phyloP scores from a whole-genome alignment of 2,113 vertebrate genomes.

The Tragelaphus imberbis region DNA sequence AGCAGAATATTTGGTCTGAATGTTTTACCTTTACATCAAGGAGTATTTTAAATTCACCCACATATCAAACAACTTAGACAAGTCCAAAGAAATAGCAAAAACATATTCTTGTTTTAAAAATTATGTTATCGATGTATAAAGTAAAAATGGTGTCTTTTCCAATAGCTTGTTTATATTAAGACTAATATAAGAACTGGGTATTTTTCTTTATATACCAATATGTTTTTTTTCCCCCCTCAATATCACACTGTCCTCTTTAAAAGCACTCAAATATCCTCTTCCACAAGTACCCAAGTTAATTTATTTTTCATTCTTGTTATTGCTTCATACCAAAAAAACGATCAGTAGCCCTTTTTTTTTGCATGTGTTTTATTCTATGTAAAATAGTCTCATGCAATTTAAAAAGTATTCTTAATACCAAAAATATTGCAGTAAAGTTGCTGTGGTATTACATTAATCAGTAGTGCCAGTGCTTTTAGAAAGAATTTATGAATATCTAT shows the following conservation, averaged over 20 bases:
- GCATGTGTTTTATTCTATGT: not conserved
- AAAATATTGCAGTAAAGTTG: not conserved
- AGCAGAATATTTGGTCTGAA: not conserved
- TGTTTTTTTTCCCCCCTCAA: not conserved
- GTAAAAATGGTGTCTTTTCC: not conserved
- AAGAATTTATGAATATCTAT: not conserved
- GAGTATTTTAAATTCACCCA: not conserved
- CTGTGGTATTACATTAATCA: not conserved
- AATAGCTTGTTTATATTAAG: not conserved
- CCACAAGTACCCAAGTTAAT: not conserved
- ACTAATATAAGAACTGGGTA: not conserved
- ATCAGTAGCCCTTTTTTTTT: not conserved
- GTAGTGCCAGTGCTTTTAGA: not conserved
- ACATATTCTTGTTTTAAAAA: not conserved
- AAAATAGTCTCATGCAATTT: not conserved
- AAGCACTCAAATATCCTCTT: not conserved
- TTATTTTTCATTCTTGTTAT: not conserved
- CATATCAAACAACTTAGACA: not conserved
- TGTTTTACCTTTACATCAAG: not conserved
- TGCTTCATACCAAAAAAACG: not conserved
- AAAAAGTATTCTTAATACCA: not conserved
- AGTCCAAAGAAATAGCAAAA: not conserved
- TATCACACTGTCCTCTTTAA: not conserved
- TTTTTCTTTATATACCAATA: not conserved
- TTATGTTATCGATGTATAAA: not conserved